Conservation (phyloP, 2,888 invertebrate species). For the Falcaria lacertinaria region DNA sequence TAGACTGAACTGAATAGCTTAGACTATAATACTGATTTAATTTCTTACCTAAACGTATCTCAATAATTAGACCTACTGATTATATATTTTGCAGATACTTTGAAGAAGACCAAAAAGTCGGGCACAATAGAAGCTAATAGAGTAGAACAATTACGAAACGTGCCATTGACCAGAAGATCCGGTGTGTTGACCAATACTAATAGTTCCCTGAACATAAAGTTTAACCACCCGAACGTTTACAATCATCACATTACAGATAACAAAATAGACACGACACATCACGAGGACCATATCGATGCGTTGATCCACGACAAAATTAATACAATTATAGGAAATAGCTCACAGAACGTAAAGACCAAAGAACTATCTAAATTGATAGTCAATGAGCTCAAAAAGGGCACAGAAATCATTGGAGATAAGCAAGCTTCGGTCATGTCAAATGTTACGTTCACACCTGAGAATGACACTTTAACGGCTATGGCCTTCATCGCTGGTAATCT, state of each 20-base stretch:
- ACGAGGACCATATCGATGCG: slow-evolving; percentile 29
- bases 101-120: slow-evolving; percentile 41
- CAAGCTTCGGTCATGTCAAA: slow-evolving; percentile 53
- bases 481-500: slow-evolving; percentile 69
- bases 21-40: too few relatives aligned
- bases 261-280: slow-evolving; percentile 50
- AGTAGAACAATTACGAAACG: slow-evolving; percentile 23
- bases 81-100: slow-evolving; percentile 45
- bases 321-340: slow-evolving; percentile 42
- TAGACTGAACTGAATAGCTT: too few relatives aligned
- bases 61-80: background rate
- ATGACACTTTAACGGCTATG: slow-evolving; percentile 67
- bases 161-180: slow-evolving; percentile 36
- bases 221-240: slow-evolving; percentile 40
- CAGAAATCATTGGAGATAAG: slow-evolving; percentile 55
- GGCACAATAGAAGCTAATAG: slow-evolving; percentile 53
- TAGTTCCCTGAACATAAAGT: slow-evolving; percentile 49
- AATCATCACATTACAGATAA: slow-evolving; percentile 52
- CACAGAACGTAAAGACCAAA: slow-evolving; percentile 45
- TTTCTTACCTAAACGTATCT: too few relatives aligned
- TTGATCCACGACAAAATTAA: slow-evolving; percentile 33
- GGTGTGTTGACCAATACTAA: slow-evolving; percentile 26
- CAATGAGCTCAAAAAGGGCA: slow-evolving; percentile 54
- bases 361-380: slow-evolving; percentile 61
- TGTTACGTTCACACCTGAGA: slow-evolving; percentile 67